Evolutionary conservation across 2,797 vertebrate species (phyloP).

Genomic region (Neopelma chrysocephalum): DNA sequence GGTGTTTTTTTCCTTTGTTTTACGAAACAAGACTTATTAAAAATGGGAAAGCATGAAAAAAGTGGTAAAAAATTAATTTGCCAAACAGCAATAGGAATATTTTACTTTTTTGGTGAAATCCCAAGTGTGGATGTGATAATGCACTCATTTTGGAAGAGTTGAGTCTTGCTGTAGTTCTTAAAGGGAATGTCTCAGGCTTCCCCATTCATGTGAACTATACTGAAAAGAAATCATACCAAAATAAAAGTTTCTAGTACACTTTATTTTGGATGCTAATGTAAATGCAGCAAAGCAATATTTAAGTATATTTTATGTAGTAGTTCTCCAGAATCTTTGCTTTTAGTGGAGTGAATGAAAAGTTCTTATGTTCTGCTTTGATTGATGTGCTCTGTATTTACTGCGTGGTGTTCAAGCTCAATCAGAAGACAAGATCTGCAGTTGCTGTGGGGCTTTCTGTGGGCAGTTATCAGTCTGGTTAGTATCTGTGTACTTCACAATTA

Average conservation of each 20-base stretch:
- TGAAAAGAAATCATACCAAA: not conserved
- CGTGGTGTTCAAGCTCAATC: not conserved
- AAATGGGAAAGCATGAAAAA: not conserved
- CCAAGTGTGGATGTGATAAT: not conserved
- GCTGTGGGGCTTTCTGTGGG: not conserved
- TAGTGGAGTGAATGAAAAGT: not conserved
- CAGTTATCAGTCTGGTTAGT: not conserved
- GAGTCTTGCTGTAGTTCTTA: not conserved
- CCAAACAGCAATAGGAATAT: not conserved
- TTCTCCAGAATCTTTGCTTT: not conserved
- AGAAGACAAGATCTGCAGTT: not conserved
- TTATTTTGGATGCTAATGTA: not conserved
- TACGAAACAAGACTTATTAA: not conserved
- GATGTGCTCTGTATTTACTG: not conserved
- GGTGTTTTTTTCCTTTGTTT: not conserved
- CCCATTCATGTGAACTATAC: not conserved
- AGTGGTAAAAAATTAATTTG: not conserved
- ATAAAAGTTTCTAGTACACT: not conserved
- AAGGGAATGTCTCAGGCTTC: not conserved
- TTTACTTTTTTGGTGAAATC: not conserved
- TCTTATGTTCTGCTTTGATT: not conserved
- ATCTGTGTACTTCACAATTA: not conserved
- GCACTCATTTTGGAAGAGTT: rapidly evolving
- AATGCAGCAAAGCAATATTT: not conserved
- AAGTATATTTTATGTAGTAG: not conserved